Evolutionary conservation across 2,888 invertebrate species (phyloP), one percentile per base, ranked within the genome.

Genomic region (Eudasyphora cyanicolor): DNA sequence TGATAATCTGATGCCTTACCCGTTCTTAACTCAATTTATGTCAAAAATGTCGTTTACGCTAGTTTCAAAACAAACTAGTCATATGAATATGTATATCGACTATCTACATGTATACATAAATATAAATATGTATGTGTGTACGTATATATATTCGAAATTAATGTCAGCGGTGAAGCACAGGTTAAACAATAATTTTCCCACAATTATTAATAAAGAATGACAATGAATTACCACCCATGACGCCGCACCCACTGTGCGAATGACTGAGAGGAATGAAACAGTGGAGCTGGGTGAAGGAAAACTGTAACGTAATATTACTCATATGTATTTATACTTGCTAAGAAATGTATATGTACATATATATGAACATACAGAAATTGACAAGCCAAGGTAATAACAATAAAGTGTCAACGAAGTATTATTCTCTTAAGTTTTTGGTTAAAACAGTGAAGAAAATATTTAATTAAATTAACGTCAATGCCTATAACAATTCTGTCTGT

Each of bases 121-220:
- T n/a, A 38, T 38, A 38, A 2, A 12, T 45, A 45, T n/a, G n/a
- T 45, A 12, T 45, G 45, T n/a, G 12, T 45, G n/a, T 45, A n/a
- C n/a, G 32, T 32, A 32, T 45, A 4, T 12, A 1, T n/a, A 45
- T 6, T 45, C 12, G 14, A 45, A 45, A 45, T 45, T 51, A 19
- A 14, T 57, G 14, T 57, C 24, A 24, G 27, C 27, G 12, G 27
- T 27, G 57, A 27, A 57, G 14, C 19, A 19, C 42, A 27, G 69
- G 4, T 49, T 27, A 27, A 27, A 29, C 29, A 10, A 4, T 24
- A 19, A 42, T 42, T 70, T 71, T 84, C 80, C 75, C 80, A 84
- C 78, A 81, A 74, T 70, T 78, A 78, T 80, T 81, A 78, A 77
- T 27, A 57, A 57, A 10, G 57, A 57, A 27, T 27, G 57, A 27